Evolutionary conservation across 2,797 vertebrate genomes (phyloP).

Genomic region (Pseudomugil gertrudae): DNA sequence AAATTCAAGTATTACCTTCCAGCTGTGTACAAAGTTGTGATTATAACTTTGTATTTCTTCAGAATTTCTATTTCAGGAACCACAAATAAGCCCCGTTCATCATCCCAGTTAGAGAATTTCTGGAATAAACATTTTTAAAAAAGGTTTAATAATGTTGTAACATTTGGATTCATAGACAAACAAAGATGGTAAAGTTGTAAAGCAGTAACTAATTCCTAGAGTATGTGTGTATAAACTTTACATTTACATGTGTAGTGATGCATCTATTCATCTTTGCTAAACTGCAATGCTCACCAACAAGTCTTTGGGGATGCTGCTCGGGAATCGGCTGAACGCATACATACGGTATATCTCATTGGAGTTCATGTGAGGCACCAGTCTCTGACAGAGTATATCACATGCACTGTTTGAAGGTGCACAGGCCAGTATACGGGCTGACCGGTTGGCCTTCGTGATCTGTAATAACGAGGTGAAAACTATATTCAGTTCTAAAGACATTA

Average conservation of each 20-base stretch:
- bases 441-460: constrained; percentile 84
- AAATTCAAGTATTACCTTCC: constrained; percentile 82
- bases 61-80: constrained; percentile 80
- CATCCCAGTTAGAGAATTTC: constrained; percentile 89
- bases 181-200: too few species aligned
- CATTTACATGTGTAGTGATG: too few species aligned
- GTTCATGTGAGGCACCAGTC: constrained; percentile 81
- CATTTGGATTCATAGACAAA: too few species aligned
- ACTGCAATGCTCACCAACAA: constrained; percentile 78
- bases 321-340: constrained; percentile 85
- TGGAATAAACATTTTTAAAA: constrained; percentile 49
- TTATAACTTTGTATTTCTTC: constrained; percentile 82
- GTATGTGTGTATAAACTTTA: neutral
- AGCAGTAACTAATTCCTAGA: neutral
- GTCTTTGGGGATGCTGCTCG: constrained; percentile 73
- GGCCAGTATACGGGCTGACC: constrained; percentile 83
- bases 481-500: neutral
- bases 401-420: constrained; percentile 93
- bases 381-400: constrained; percentile 89
- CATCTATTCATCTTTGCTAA: neutral
- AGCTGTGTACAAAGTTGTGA: constrained; percentile 90
- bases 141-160: neutral
- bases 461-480: constrained; percentile 61
- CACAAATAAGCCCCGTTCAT: constrained; percentile 66
- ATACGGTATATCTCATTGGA: constrained; percentile 83